Percentiles rank a stretch among this genome's conserved stretches.
phyloP scores from a whole-genome alignment of 2,797 vertebrate species.

The Myotis findleyi region DNA sequence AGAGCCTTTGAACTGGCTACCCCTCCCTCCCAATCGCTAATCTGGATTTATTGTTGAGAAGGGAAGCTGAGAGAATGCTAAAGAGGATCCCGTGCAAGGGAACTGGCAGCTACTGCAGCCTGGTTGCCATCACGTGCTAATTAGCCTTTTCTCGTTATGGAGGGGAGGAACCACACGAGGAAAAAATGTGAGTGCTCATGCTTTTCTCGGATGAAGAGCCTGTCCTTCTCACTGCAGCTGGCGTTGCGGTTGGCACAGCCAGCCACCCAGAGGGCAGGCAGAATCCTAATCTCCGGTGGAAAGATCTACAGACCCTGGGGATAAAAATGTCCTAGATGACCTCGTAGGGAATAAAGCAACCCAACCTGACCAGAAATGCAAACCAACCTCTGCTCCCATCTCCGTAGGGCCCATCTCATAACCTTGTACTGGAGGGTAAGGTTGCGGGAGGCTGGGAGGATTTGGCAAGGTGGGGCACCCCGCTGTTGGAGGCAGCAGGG shows the following conservation, averaged over 20 bases:
- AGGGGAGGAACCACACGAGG: slow-evolving; percentile 64
- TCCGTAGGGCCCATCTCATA: too few relatives aligned
- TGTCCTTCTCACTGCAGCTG: slow-evolving; percentile 74
- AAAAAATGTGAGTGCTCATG: slow-evolving; percentile 45
- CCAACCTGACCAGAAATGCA: neutral
- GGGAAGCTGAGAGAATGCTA: slow-evolving; percentile 78
- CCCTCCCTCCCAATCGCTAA: slow-evolving; percentile 66
- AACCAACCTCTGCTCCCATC: neutral
- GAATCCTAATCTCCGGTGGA: slow-evolving; percentile 59
- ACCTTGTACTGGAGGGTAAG: neutral
- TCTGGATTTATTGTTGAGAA: slow-evolving; percentile 79
- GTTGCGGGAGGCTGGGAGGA: neutral
- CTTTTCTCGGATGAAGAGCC: slow-evolving; percentile 56
- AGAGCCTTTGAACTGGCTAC: slow-evolving; percentile 57
- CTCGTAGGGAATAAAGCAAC: neutral
- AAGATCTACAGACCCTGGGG: neutral
- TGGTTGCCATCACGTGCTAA: slow-evolving; percentile 72
- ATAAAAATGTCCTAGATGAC: neutral
- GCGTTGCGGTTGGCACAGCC: slow-evolving; percentile 69
- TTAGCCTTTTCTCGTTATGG: slow-evolving; percentile 76
- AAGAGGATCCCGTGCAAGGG: slow-evolving; percentile 64
- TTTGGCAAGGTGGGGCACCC: accelerated
- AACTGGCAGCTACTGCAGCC: slow-evolving; percentile 75
- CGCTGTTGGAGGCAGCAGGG: neutral
- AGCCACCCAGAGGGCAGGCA: slow-evolving; percentile 46